phyloP scores from a whole-genome alignment of 92 coral and sea anemone genomes.

The Paragorgia papillata region DNA sequence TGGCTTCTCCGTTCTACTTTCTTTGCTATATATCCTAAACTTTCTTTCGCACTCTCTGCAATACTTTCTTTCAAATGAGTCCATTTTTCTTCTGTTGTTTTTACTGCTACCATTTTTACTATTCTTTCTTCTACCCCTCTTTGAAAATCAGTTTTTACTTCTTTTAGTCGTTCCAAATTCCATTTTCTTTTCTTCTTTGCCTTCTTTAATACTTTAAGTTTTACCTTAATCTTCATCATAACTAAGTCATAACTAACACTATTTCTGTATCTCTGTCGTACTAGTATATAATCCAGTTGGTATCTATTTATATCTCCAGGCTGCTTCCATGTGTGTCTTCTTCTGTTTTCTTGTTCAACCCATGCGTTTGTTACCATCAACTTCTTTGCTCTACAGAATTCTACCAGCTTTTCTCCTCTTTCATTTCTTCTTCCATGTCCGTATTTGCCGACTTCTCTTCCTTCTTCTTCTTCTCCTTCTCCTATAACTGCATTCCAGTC shows the following conservation, averaged over 20 bases:
- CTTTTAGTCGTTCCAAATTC: not conserved
- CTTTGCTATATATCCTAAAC: not conserved
- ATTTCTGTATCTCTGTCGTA: not conserved
- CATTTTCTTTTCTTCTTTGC: not conserved
- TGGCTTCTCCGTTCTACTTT: not conserved
- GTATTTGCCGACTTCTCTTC: not conserved
- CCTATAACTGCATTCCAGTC: conserved; percentile 7
- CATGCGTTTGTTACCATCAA: not conserved
- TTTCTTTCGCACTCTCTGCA: not conserved
- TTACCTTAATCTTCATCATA: not conserved
- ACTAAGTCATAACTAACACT: not conserved
- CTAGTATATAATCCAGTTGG: not conserved
- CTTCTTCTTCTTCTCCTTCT: not conserved
- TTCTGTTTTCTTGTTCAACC: not conserved
- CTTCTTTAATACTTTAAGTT: not conserved
- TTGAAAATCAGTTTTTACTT: not conserved
- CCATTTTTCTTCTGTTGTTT: conserved; percentile 7
- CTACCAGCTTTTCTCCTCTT: not conserved
- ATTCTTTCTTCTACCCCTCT: too few species aligned
- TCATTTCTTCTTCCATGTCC: conserved; percentile 29
- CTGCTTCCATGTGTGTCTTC: not conserved
- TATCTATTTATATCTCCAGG: not conserved
- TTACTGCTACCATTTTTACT: too few species aligned
- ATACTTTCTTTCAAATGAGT: not conserved
- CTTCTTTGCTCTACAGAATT: not conserved